Evolutionary conservation across 1,140 invertebrate genomes (phyloP).

Genomic region (Bombus pascuorum): DNA sequence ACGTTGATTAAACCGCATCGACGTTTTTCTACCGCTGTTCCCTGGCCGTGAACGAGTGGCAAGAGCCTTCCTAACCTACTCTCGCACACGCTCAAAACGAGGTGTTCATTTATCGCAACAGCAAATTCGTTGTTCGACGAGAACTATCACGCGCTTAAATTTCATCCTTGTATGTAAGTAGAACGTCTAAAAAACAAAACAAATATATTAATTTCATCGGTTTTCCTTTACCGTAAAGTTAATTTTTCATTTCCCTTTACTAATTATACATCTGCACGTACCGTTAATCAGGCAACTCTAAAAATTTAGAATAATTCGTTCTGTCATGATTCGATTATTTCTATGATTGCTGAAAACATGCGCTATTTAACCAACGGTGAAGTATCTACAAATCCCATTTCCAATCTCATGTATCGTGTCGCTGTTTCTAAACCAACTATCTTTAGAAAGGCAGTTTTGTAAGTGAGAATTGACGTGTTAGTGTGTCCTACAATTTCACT

Average conservation of each 20-base stretch:
- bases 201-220: neutral
- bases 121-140: too few species aligned
- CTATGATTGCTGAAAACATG: neutral
- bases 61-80: neutral
- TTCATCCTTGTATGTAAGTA: neutral
- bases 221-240: neutral
- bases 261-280: neutral
- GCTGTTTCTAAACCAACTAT: neutral
- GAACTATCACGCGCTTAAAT: neutral
- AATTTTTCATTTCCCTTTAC: neutral
- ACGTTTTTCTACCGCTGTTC: conserved; percentile 7
- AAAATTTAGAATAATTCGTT: neutral
- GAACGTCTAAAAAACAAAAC: neutral
- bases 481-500: conserved; percentile 1
- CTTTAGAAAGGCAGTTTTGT: neutral
- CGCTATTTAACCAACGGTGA: neutral
- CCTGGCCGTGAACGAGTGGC: neutral
- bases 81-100: too few species aligned
- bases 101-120: neutral
- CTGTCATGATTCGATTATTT: neutral
- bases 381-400: neutral
- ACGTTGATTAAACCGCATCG: conserved; percentile 20
- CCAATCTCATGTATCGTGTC: too few species aligned
- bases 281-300: neutral
- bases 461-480: neutral